Base-by-base conservation (phyloP, 2,888 invertebrate species). In the Cryptus viduatorius region DNA sequence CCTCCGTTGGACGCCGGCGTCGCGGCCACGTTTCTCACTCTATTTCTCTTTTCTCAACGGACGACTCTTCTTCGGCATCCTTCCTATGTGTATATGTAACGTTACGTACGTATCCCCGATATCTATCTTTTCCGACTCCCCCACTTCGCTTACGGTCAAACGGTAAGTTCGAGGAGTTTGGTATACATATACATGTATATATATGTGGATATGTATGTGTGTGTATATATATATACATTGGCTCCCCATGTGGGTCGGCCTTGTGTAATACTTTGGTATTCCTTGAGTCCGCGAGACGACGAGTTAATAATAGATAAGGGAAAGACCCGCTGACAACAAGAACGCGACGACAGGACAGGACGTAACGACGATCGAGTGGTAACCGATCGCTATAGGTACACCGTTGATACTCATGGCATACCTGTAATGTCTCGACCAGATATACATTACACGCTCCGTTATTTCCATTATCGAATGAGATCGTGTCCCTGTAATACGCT, bases 291-390 rank as follows among this genome's bases (percentile, higher is more conserved):
- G 53, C 83, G 79, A 80, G 86, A 86, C 73, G 81, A 84, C 84
- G 83, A 84, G 87, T 85, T 87, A 86, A 87, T 87, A 85, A 86
- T 87, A 86, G 86, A 86, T 87, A 85, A 87, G 86, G 68, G 73
- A 79, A 61, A 72, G 37, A 37, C 37, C 37, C 44, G 42, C 67
- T 75, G 71, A 80, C 75, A 78, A 77, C 78, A 78, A 68, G 67
- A 73, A 75, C 53, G 81, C 61, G 71, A 42, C 53, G 73, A 53
- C 10, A 68, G 37, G 29, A 12, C 44, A 53, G 64, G 42, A 69
- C 12, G 24, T 61, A 24, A 29, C 12, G 68, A 19, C 37, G 50
- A 61, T 61, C 67, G 29, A 61, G 77, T 61, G 16, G 59, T 78
- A 67, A 53, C 29, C 64, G 68, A 19, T 29, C 12, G 24, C 24